Evolutionary conservation across 2,888 invertebrate genomes (phyloP), one percentile per base, ranked within the genome.

Genomic region (Mesorhabditis spiculigera): DNA sequence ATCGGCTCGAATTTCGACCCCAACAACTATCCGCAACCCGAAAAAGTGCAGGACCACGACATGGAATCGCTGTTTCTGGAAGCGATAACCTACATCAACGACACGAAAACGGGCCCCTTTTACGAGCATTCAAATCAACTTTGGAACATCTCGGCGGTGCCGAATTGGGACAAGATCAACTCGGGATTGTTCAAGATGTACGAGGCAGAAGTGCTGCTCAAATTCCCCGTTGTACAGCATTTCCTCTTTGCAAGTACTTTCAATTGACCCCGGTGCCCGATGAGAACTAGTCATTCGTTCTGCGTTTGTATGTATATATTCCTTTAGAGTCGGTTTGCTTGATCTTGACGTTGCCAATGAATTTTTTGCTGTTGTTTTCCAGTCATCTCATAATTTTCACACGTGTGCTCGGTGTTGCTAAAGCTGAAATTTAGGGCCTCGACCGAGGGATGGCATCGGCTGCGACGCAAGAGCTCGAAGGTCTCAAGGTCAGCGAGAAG

Each of bases 61-160:
- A 89, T 91, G 71, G 92, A 95, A 63, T 97, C 91, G 86, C 92
- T 98, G 90, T 97, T 97, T 87, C 89, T 97, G 72, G 91, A 92
- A 16, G 94, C 94, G 86, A 94, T 98, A 72, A 91, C 93, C 84
- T 95, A 93, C 86, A 98, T 98, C 77, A 92, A 92, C 83, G 90
- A 92, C 79, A 81, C 91, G n/a, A 99, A 99, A 88, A 93, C 91
- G 61, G 98, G 98, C 0, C 95, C 94, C 43, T 99, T 99, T 90
- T 93, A 94, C 45, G 98, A 99, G 87, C 98, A 99, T 88, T 98
- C 98, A 0, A 97, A 98, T 88, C 96, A 97, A 86, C 88, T 99
- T 62, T 99, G 96, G 96, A 95, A 95, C 86, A 94, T 99, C 69
- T 96, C 96, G 86, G 96, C 92, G 5, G 95, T 97, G 3, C 90